These are phyloP conservation scores for Mongoloraphidia duomilia DNA, from an alignment of 2,888 invertebrate genomes.

Conservation along the genomic window DNA sequence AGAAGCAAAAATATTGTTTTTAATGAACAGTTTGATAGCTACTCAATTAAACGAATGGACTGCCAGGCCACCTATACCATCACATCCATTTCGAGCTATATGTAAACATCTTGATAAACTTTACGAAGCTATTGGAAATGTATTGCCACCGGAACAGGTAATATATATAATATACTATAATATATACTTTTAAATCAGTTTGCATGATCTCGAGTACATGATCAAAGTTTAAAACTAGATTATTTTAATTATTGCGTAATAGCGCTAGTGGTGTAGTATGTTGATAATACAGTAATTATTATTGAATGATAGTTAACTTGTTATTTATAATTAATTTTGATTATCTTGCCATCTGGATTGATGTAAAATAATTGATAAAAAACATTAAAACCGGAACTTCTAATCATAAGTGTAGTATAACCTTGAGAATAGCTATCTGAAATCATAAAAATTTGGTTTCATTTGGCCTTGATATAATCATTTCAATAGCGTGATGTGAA, in stretches of 20 bases:
- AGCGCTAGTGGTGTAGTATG: neutral
- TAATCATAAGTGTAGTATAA: no score
- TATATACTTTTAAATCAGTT: neutral
- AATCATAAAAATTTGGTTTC: no score
- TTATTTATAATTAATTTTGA: no score
- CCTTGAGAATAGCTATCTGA: no score
- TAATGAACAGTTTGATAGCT: slow-evolving; percentile 73
- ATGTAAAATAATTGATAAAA: no score
- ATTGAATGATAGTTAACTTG: no score
- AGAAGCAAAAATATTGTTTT: slow-evolving; percentile 77
- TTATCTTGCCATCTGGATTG: no score
- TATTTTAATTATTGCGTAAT: neutral
- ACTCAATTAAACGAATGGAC: slow-evolving; percentile 80
- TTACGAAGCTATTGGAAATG: slow-evolving; percentile 78
- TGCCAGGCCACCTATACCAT: slow-evolving; percentile 89
- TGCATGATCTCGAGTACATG: neutral
- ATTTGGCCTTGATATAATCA: no score
- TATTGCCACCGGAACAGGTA: slow-evolving; percentile 68
- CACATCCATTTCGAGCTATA: slow-evolving; percentile 73
- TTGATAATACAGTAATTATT: no score
- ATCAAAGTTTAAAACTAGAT: neutral
- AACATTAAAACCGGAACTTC: no score
- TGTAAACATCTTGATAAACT: slow-evolving; percentile 80
- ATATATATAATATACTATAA: slow-evolving; percentile 4
- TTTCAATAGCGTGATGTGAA: no score